Conservation (phyloP, 1,140 invertebrate species). For the Bemisia tabaci region DNA sequence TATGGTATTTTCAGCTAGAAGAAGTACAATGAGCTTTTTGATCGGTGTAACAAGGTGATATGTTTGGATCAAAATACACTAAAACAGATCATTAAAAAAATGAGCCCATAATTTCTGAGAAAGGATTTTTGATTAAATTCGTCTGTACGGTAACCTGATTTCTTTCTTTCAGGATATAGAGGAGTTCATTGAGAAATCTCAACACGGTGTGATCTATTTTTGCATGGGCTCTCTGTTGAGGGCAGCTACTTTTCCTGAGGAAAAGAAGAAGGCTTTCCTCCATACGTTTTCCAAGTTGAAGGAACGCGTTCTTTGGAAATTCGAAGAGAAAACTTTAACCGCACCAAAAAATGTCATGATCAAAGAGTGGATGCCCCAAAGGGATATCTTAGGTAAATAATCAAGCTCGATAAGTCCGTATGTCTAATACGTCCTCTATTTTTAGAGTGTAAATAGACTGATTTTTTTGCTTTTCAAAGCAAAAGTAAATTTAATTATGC, state of each 20-base stretch:
- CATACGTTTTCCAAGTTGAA: slow-evolving; percentile 29
- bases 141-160: too few species aligned
- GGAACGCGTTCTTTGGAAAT: slow-evolving; percentile 41
- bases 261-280: slow-evolving; percentile 23
- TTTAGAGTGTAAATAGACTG: too few species aligned
- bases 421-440: slow-evolving; percentile 24
- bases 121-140: too few species aligned
- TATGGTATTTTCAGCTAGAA: too few species aligned
- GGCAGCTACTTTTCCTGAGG: slow-evolving; percentile 20
- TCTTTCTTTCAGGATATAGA: slow-evolving; percentile 17
- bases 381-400: slow-evolving; percentile 15
- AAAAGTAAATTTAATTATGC: too few species aligned
- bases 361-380: slow-evolving; percentile 14
- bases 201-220: slow-evolving; percentile 29
- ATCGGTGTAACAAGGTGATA: too few species aligned
- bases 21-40: too few species aligned
- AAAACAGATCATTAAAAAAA: too few species aligned
- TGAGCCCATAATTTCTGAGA: too few species aligned
- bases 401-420: not conserved
- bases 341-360: slow-evolving; percentile 11
- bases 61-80: too few species aligned
- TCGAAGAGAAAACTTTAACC: slow-evolving; percentile 32
- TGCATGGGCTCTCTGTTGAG: slow-evolving; percentile 28
- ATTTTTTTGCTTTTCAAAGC: too few species aligned
- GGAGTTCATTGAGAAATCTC: slow-evolving; percentile 20